Evolutionary conservation across 2,797 vertebrate genomes (phyloP).

Genomic region (Glossophaga mutica): DNA sequence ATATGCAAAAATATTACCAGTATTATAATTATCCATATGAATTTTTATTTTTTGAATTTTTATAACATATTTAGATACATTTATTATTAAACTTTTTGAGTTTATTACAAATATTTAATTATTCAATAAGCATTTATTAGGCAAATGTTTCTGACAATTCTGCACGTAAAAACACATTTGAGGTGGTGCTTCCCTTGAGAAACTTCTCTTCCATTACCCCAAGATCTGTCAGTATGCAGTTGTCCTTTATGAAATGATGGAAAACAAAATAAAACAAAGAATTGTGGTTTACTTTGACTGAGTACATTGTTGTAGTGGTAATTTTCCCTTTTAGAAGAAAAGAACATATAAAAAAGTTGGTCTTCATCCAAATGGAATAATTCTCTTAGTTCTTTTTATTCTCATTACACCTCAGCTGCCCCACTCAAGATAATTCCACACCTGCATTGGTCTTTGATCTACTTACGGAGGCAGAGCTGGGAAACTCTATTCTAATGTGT

Average conservation of each 20-base stretch:
- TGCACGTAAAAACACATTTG: not conserved
- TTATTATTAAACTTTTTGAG: not conserved
- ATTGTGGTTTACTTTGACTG: not conserved
- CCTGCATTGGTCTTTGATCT: not conserved
- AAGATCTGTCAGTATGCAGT: not conserved
- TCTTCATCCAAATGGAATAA: not conserved
- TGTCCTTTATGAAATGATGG: not conserved
- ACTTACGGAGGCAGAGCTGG: not conserved
- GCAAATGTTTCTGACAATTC: not conserved
- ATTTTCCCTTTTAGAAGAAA: not conserved
- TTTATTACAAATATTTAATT: not conserved
- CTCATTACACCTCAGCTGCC: not conserved
- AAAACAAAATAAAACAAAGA: not conserved
- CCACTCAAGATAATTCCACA: not conserved
- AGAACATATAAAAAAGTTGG: not conserved
- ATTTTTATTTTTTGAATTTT: not conserved
- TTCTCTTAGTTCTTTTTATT: not conserved
- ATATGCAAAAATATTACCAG: not conserved
- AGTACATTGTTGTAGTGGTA: not conserved
- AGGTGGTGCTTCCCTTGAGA: not conserved
- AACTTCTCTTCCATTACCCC: not conserved
- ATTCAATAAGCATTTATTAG: not conserved
- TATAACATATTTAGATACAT: not conserved
- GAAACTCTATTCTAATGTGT: not conserved
- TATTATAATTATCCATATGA: not conserved